These are phyloP conservation scores for Rhyacophila brunnea DNA, from an alignment of 1,140 invertebrate species.

Conservation along the genomic window DNA sequence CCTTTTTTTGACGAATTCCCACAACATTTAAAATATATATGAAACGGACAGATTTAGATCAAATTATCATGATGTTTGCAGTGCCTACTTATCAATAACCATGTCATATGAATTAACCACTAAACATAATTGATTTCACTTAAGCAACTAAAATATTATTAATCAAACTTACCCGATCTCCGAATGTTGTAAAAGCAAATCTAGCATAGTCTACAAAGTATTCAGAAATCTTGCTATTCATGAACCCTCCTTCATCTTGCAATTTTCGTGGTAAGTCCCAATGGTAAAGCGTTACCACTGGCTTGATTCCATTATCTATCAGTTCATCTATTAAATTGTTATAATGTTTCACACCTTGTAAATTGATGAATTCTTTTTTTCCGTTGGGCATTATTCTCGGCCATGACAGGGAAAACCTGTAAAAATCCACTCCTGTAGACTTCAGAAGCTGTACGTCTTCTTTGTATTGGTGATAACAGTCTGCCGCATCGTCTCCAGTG, in stretches of 20 bases:
- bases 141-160: no score
- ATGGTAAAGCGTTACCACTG: constrained; percentile 59
- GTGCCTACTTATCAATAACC: no score
- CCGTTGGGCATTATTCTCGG: constrained; percentile 58
- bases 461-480: constrained; percentile 54
- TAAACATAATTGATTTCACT: no score
- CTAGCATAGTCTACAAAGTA: constrained; percentile 62
- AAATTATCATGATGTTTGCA: no score
- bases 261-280: constrained; percentile 59
- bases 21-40: no score
- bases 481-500: constrained; percentile 53
- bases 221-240: constrained; percentile 57
- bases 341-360: constrained; percentile 62
- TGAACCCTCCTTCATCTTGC: constrained; percentile 63
- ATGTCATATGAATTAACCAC: no score
- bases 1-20: no score
- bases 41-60: no score
- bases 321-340: constrained; percentile 62
- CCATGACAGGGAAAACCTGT: constrained; percentile 13
- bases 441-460: constrained; percentile 50
- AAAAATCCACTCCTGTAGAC: constrained; percentile 39
- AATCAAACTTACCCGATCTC: constrained; percentile 57
- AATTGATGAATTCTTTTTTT: constrained; percentile 53
- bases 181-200: constrained; percentile 58
- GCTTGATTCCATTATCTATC: constrained; percentile 52